Base-by-base conservation (phyloP, 1,140 invertebrate species). In the Melipona quadrifasciata region DNA sequence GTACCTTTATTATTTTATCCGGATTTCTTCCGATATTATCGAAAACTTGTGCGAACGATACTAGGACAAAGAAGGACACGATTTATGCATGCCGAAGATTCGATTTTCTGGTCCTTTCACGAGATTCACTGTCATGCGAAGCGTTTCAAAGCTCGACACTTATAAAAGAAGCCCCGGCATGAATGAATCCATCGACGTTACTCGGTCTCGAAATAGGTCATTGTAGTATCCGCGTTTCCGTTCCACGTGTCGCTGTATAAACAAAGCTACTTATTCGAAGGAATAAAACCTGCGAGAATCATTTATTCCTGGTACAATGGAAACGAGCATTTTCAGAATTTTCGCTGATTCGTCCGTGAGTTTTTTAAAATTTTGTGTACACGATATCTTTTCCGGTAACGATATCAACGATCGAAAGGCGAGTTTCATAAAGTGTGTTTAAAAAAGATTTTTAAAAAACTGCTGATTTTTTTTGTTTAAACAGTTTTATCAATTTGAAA, bases 181-280 rank as follows among this genome's bases (percentile, higher is more conserved):
- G 82, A 84, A 84, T 84, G 82, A 79, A 79, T 53, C 75, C 34
- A 47, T 57, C 67, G 75, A 84, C 82, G 64, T 68, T 64, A 55
- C 55, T 65, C 34, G 65, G 24, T 58, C 55, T 76, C 27, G 55
- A 85, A 85, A 72, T 85, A 71, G 84, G 84, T 74, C 72, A 76
- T 47, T 53, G 64, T 82, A 76, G 75, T 79, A 68, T 70, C 78
- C 67, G 55, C 14, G 55, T 16, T 53, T 53, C 31, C 51, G 51
- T 27, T 31, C 16, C 24, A 4, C n/a, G 39, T 64, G 67, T 16
- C 47, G 31, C 21, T 55, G 31, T 55, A 55, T 68, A 68, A 67
- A 77, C 51, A 27, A 61, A 61, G n/a, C 6, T 8, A 14, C 31
- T 24, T 14, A 19, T 16, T 11, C 34, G 39, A 1, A 1, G 14